Base-by-base conservation (phyloP, 2,113 vertebrate genomes). In the Corythoichthys haematopterus region DNA sequence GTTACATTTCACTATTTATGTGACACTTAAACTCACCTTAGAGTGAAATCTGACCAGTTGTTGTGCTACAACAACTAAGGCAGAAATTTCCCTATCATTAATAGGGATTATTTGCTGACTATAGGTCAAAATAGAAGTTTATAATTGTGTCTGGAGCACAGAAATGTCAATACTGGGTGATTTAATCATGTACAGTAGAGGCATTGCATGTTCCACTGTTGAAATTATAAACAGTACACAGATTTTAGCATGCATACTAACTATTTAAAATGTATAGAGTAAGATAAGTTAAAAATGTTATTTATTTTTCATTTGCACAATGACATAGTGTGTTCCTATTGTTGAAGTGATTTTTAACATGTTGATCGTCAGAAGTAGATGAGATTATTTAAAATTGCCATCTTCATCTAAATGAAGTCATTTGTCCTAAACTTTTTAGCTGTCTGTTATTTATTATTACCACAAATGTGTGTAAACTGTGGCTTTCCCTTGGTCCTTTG, bases 221-320 rank as follows among this genome's bases (percentile, higher is more conserved):
- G 36, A 66, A 74, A 52, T 40, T 55, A 43, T 43, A 50, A 37
- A 57, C 36, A 66, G 56, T 64, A 53, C 36, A 16, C 46, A 36
- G 36, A 61, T 37, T 45, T 65, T 62, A 83, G 76, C 71, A 72
- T 56, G 63, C 28, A 83, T 81, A 68, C 7, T 28, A 11, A 61
- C 1, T 12, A 43, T 43, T 12, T n/a, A 61, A 40, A 3, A n/a
- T 60, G 15, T 60, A 58, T 0, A 60, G 20, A 2, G 52, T 55
- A 57, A 57, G 78, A 52, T 68, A 72, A 61, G 63, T 74, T 65
- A 74, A 70, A 40, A 20, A 51, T 45, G 48, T 81, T 90, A 88
- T 90, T 91, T 90, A 90, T 90, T 90, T 56, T 75, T 64, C 16
- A 45, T 66, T 74, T 69, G 82, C 87, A 88, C 84, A 56, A 75